phyloP scores from a whole-genome alignment of 2,888 invertebrate genomes.

The Meliscaeva auricollis region DNA sequence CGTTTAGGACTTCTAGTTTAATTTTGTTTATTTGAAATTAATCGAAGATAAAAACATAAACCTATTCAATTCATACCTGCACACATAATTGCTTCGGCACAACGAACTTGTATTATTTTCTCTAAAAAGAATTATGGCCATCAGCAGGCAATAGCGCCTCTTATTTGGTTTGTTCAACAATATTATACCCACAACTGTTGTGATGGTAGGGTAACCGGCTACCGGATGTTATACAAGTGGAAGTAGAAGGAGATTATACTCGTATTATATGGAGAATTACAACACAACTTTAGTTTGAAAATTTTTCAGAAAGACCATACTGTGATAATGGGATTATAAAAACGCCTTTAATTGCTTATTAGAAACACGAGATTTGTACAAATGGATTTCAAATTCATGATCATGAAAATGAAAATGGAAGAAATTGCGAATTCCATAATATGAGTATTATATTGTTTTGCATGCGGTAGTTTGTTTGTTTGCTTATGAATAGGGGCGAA shows the following conservation, averaged over 20 bases:
- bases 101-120: conserved; percentile 59
- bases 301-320: conserved; percentile 77
- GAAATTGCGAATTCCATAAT: conserved; percentile 40
- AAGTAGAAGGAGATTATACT: not conserved
- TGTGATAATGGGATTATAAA: conserved; percentile 82
- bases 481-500: conserved; percentile 32
- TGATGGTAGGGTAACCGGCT: too few relatives aligned
- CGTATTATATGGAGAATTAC: not conserved
- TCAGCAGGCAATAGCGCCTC: conserved; percentile 33
- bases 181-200: not conserved
- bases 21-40: conserved; percentile 72
- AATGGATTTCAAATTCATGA: conserved; percentile 35
- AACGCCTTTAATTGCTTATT: conserved; percentile 79
- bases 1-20: conserved; percentile 21
- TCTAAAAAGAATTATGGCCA: conserved; percentile 70
- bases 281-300: conserved; percentile 32
- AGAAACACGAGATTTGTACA: conserved; percentile 45
- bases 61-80: conserved; percentile 61
- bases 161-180: not conserved
- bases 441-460: conserved; percentile 21
- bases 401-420: conserved; percentile 22
- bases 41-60: conserved; percentile 68
- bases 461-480: conserved; percentile 30
- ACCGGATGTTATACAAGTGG: conserved; percentile 17
- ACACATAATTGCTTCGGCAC: conserved; percentile 22